Percentiles rank a stretch among this genome's conserved stretches.
These are phyloP conservation scores for Lordiphosa andalusiaca DNA, from an alignment of 2,888 invertebrate genomes.

Conservation along the genomic window DNA sequence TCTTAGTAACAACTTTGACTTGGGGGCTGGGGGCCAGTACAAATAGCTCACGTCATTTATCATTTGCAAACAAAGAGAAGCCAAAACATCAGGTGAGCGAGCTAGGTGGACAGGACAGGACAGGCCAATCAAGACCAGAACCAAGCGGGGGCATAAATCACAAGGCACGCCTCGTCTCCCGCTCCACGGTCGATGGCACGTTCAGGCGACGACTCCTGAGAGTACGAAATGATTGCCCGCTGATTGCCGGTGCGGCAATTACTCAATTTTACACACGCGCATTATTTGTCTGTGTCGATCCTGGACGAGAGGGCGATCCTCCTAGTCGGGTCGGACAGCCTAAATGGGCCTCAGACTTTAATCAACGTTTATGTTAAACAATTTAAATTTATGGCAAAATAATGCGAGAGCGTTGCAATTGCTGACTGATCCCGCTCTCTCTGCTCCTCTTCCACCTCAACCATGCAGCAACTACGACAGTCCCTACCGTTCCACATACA, in stretches of 20 bases:
- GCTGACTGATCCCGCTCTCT: conserved; percentile 47
- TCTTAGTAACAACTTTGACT: conserved; percentile 38
- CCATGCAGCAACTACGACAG: conserved; percentile 80
- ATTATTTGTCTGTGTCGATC: conserved; percentile 74
- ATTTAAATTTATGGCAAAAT: conserved; percentile 77
- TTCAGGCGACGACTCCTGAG: conserved; percentile 41
- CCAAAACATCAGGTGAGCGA: conserved; percentile 49
- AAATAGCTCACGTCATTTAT: conserved; percentile 70
- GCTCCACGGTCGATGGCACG: conserved; percentile 6
- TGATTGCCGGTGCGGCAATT: conserved; percentile 73
- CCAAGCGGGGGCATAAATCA: conserved; percentile 67
- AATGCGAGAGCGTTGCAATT: conserved; percentile 68
- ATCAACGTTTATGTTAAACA: conserved; percentile 75
- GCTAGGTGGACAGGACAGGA: conserved; percentile 17
- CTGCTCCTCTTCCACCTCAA: conserved; percentile 5
- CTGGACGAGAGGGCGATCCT: conserved; percentile 29
- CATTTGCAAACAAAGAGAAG: conserved; percentile 72
- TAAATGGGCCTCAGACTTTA: conserved; percentile 66
- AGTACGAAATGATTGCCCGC: conserved; percentile 69
- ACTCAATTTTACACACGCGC: conserved; percentile 75
- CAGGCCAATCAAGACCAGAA: conserved; percentile 1
- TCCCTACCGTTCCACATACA: conserved; percentile 82
- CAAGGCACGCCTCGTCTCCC: conserved; percentile 54
- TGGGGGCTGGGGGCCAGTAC: conserved; percentile 30
- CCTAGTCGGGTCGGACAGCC: conserved; percentile 43